Base-by-base conservation (phyloP, 2,797 vertebrate genomes). In the Rhynchonycteris naso region DNA sequence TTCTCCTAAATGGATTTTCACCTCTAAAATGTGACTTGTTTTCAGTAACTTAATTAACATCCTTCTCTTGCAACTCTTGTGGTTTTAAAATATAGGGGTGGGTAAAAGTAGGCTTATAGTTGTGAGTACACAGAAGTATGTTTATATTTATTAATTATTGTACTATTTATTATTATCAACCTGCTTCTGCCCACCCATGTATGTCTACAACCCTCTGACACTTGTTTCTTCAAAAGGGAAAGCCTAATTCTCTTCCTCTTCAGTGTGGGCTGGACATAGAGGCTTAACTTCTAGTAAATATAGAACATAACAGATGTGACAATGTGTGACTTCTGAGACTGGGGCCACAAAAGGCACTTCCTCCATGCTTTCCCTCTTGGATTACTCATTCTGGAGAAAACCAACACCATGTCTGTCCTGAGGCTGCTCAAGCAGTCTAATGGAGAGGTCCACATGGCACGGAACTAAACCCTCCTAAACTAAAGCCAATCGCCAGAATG, bases 1-100 rank as follows among this genome's bases (percentile, higher is more conserved):
- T 93, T 81, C 35, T 66, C 56, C 92, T 86, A 93, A 88, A 15
- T 50, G 11, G 66, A 69, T 86, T 93, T 92, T 86, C 56, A 92
- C 30, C 47, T 61, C 38, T 12, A 54, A 90, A 88, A 79, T 87
- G 22, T 80, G 43, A 88, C 52, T 89, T 66, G 47, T 66, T 65
- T 93, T 88, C 33, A 18, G 24, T 71, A 58, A 82, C 78, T 63
- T 85, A 93, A 78, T 75, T 78, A 86, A 16, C 50, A 86, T 59
- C 56, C 24, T 90, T 76, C 33, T 74, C 68, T 84, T 69, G 61
- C 26, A 95, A 85, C 15, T 75, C 35, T 87, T 95, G 43, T 82
- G 10, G 9, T 84, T 94, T 97, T 26, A 90, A 87, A 75, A 88
- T 38, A 56, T 6, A 2, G 12, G 52, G 13, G 52, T 58, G 24